Evolutionary conservation across 2,888 invertebrate genomes (phyloP), one percentile per base, ranked within the genome.

Genomic region (Sminthurides aquaticus): DNA sequence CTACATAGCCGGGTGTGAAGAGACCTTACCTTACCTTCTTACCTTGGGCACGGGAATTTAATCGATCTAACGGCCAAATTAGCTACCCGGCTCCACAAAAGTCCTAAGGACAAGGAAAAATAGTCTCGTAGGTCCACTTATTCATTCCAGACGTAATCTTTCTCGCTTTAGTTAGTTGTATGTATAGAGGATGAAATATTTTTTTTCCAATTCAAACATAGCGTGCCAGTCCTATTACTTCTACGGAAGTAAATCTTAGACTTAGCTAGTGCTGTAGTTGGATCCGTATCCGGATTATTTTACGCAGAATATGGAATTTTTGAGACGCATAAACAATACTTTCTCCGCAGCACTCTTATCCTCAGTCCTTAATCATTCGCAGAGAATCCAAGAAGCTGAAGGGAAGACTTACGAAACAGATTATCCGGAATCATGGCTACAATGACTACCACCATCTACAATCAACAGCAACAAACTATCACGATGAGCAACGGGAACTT

Each of bases 361-460:
- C n/a, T n/a, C n/a, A n/a, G n/a, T n/a, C n/a, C n/a, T n/a, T n/a
- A n/a, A n/a, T n/a, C n/a, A n/a, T n/a, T n/a, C n/a, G n/a, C n/a
- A n/a, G n/a, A n/a, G n/a, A n/a, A n/a, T n/a, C n/a, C n/a, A n/a
- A n/a, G n/a, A n/a, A n/a, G n/a, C n/a, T n/a, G n/a, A n/a, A n/a
- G n/a, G n/a, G n/a, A n/a, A n/a, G n/a, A n/a, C n/a, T n/a, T n/a
- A n/a, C n/a, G n/a, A n/a, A n/a, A n/a, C n/a, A n/a, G n/a, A n/a
- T n/a, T n/a, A n/a, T n/a, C n/a, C n/a, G n/a, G n/a, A n/a, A 34
- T 15, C 43, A 64, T 64, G 64, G 64, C 64, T 20, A 64, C 64
- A 1, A 58, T 58, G 24, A 64, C 64, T 11, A 64, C 64, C 5
- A 64, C 64, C 18, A 54, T 64, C 5, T 64, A 28, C 54, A 58